Base-by-base conservation (phyloP, 2,797 vertebrate species). In the Microchirus variegatus region DNA sequence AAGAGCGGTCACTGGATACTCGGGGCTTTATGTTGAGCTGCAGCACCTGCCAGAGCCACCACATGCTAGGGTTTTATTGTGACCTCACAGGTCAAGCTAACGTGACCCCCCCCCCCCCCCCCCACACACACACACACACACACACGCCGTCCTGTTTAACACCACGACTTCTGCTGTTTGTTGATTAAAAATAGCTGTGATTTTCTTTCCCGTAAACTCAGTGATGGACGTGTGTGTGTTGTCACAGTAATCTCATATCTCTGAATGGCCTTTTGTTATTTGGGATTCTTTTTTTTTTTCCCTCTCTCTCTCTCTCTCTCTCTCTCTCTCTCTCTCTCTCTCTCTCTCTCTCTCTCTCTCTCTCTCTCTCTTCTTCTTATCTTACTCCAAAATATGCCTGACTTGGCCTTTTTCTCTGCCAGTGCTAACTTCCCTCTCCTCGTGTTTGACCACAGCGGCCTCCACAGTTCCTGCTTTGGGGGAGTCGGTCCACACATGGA, bases 41-140 rank as follows among this genome's bases (percentile, higher is more conserved):
- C 75, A 78, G 85, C 91, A 92, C 92, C 92, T 94, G 92, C 87
- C 80, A 59, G 66, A 89, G 90, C 81, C 90, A 90, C 86, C 86
- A 85, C 80, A 88, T 60, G 59, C 52, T 78, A 52, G 41, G 66
- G 70, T 75, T 86, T 73, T 65, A 73, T 37, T 55, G 58, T 56
- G 72, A 70, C 77, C 68, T 41, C n/a, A 0, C 61, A 64, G 80
- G 73, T 90, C 86, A 81, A 74, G 67, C 80, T 69, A 59, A 59
- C 62, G 15, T 9, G 46, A 70, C 46, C n/a, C n/a, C n/a, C n/a
- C n/a, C n/a, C n/a, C n/a, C n/a, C n/a, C n/a, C n/a, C n/a, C n/a
- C n/a, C n/a, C n/a, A n/a, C n/a, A n/a, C n/a, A n/a, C n/a, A n/a
- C n/a, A n/a, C n/a, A n/a, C n/a, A n/a, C n/a, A n/a, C n/a, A n/a